Evolutionary conservation across 2,888 invertebrate genomes (phyloP), one percentile per base, ranked within the genome.

Genomic region (Ophioninae sp.): DNA sequence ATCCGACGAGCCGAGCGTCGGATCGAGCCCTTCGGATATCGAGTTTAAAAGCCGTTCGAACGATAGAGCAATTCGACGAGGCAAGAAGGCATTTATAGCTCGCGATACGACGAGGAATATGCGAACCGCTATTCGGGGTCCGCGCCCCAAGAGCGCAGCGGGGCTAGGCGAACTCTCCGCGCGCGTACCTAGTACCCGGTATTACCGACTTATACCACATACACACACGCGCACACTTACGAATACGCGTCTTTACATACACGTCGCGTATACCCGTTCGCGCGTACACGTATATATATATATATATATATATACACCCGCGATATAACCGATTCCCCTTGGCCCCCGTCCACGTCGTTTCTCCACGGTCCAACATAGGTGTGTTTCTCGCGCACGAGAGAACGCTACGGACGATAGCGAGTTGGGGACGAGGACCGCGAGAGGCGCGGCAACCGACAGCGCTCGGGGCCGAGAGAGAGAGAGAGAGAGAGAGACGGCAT

Each of bases 131-230:
- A 92, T 92, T 91, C 89, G 81, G 81, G 79, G 81, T 79, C 79
- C 84, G 84, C 79, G 81, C 57, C 57, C 68, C 30, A 75, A 65
- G 69, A 62, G 73, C 79, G 62, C 64, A 39, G 44, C 44, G 75
- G 30, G 30, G 75, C 84, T 81, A 79, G 65, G 79, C 56, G 73
- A 79, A 79, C 79, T 65, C 79, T 79, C 79, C 89, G 89, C 90
- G 90, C 89, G 89, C 90, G 90, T 89, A 89, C 89, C 90, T 89
- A 91, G 90, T 89, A 90, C 90, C 89, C 89, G 89, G 91, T 91
- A 91, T 91, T 92, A 92, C 91, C 89, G 90, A 91, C 77, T 75
- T 67, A 91, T 91, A 91, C 17, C 50, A 50, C 44, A 44, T 13
- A 10, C 44, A 44, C 13, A 44, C 44, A 44, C 44, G 6, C 50